Conservation (phyloP, 2,113 vertebrate genomes). For the Calypte anna region DNA sequence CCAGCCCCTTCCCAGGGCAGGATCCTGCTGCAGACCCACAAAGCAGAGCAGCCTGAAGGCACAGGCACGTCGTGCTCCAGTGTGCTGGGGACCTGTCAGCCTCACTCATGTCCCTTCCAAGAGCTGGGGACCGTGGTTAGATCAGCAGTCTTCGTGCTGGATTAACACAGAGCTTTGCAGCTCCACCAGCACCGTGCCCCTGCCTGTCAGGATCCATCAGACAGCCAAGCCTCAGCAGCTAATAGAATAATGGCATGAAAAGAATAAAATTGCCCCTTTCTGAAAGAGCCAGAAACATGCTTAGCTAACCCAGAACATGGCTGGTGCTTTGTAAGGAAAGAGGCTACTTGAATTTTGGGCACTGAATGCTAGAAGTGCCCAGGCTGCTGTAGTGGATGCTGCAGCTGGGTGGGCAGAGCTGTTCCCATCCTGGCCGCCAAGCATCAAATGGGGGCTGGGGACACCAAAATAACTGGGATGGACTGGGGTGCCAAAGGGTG, state of each 20-base stretch:
- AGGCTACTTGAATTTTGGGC: background rate
- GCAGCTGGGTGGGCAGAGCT: background rate
- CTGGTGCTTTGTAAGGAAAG: background rate
- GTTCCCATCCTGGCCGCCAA: background rate
- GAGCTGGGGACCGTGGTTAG: background rate
- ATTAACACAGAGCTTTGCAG: constrained; percentile 3
- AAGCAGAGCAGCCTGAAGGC: background rate
- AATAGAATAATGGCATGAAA: background rate
- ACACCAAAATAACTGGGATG: fast-evolving
- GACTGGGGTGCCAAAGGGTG: background rate
- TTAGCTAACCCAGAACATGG: background rate
- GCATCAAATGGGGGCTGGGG: background rate
- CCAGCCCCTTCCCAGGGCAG: fast-evolving
- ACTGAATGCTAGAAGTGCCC: fast-evolving
- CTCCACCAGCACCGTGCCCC: background rate
- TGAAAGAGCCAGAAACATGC: background rate
- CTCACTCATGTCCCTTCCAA: background rate
- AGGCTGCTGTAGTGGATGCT: background rate
- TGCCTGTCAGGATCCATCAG: constrained; percentile 38
- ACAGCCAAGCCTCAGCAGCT: background rate
- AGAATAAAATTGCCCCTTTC: background rate
- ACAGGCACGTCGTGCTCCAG: fast-evolving
- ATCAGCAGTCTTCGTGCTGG: constrained; percentile 8
- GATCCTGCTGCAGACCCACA: background rate
- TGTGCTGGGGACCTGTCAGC: background rate